These are phyloP conservation scores for Apamea sordens DNA, from an alignment of 2,888 invertebrate species.

Conservation along the genomic window DNA sequence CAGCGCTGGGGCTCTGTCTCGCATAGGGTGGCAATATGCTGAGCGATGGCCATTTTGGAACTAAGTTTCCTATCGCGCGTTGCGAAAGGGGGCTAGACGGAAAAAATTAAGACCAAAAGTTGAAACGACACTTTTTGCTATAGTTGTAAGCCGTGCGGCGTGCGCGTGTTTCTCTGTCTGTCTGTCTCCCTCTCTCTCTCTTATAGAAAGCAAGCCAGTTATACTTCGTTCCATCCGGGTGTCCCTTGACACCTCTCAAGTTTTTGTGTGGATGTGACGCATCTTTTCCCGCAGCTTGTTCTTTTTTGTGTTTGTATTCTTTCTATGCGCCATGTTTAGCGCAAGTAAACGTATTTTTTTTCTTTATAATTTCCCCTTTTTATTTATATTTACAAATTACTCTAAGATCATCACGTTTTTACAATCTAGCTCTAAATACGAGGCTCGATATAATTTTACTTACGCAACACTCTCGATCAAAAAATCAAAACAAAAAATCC, in stretches of 20 bases:
- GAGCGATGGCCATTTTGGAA: too few relatives aligned
- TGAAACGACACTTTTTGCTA: too few relatives aligned
- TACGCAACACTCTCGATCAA: neutral
- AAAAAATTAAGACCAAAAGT: too few relatives aligned
- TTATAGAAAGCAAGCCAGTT: too few relatives aligned
- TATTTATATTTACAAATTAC: neutral
- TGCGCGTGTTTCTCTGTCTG: too few relatives aligned
- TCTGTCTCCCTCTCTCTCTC: too few relatives aligned
- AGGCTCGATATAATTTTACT: neutral
- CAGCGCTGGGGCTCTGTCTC: neutral
- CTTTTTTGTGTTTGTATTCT: neutral
- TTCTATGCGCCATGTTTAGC: neutral
- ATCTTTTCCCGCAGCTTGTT: neutral
- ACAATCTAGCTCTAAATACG: neutral
- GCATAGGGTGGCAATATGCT: neutral
- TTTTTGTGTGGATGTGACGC: neutral
- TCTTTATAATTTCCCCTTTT: neutral
- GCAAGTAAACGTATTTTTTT: neutral
- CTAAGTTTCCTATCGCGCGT: too few relatives aligned
- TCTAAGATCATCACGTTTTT: neutral
- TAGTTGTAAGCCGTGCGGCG: too few relatives aligned
- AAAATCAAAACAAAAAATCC: constrained; percentile 20
- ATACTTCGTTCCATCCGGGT: too few relatives aligned
- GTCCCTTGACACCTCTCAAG: too few relatives aligned
- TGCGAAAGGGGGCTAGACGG: too few relatives aligned